phyloP scores from a whole-genome alignment of 2,113 vertebrate species.

The Mustelus asterias region DNA sequence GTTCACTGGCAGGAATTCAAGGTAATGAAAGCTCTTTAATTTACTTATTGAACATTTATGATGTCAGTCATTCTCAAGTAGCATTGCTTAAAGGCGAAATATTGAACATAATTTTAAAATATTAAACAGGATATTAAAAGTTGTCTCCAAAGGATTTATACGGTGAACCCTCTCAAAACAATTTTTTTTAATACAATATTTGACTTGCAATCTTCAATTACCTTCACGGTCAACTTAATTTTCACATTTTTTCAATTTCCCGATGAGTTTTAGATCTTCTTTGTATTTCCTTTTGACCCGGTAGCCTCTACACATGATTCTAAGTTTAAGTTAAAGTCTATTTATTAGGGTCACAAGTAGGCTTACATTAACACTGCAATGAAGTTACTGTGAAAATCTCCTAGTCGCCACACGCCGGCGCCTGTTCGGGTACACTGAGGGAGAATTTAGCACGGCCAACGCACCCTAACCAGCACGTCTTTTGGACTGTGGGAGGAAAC shows the following conservation, averaged over 20 bases:
- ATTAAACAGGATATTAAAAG: conserved; percentile 26
- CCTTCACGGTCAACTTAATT: neutral
- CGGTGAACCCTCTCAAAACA: neutral
- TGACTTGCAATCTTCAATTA: neutral
- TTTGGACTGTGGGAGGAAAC: too few species aligned
- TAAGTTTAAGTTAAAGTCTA: neutral
- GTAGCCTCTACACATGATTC: neutral
- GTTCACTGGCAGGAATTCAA: neutral
- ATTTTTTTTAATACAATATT: neutral
- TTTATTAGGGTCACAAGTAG: too few species aligned
- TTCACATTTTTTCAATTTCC: neutral
- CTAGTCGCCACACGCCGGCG: too few species aligned
- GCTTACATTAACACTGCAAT: too few species aligned
- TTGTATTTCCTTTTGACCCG: neutral
- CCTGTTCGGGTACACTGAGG: too few species aligned
- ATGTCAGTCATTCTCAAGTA: neutral
- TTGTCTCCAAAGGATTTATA: neutral
- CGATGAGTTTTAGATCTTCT: neutral
- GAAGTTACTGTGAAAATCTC: too few species aligned
- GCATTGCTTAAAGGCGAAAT: neutral
- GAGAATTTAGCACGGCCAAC: too few species aligned
- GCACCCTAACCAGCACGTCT: too few species aligned
- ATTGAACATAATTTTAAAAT: neutral
- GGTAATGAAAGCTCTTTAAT: neutral
- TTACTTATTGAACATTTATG: neutral